Conservation (phyloP, 2,888 invertebrate species). For the Crematogaster levior region DNA sequence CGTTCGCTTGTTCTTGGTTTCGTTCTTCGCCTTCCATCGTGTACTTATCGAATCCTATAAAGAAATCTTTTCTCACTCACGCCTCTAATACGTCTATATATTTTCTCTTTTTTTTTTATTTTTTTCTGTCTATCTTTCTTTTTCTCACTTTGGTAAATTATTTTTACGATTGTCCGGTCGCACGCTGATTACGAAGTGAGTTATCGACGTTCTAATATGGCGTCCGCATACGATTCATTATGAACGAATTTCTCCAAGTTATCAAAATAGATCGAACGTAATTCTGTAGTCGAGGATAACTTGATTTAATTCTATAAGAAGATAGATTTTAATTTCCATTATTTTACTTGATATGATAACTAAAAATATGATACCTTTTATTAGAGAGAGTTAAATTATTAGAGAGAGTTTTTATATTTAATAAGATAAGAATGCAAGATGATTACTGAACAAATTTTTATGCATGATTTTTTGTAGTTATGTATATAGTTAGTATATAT, state of each 20-base stretch:
- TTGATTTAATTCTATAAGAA: background rate
- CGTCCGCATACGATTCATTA: background rate
- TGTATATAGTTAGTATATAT: background rate
- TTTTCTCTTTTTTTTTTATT: background rate
- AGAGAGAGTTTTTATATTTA: background rate
- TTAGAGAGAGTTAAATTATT: background rate
- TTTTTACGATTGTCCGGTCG: constrained; percentile 71
- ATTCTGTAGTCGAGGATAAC: constrained; percentile 7
- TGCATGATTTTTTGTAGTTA: background rate
- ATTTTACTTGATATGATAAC: background rate
- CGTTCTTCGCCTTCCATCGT: constrained; percentile 36
- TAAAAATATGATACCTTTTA: background rate
- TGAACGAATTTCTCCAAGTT: constrained; percentile 12
- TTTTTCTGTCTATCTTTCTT: background rate
- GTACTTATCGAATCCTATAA: constrained; percentile 48
- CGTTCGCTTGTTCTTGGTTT: constrained; percentile 43
- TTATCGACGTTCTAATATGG: constrained; percentile 65
- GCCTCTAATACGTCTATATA: background rate
- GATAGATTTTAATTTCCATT: background rate
- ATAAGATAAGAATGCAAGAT: background rate
- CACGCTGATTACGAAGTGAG: constrained; percentile 67
- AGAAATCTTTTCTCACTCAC: constrained; percentile 51
- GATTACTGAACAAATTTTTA: background rate
- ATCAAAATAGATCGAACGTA: constrained; percentile 29
- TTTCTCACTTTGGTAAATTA: constrained; percentile 67